phyloP scores from a whole-genome alignment of 2,797 vertebrate species.

The Semaprochilodus insignis region DNA sequence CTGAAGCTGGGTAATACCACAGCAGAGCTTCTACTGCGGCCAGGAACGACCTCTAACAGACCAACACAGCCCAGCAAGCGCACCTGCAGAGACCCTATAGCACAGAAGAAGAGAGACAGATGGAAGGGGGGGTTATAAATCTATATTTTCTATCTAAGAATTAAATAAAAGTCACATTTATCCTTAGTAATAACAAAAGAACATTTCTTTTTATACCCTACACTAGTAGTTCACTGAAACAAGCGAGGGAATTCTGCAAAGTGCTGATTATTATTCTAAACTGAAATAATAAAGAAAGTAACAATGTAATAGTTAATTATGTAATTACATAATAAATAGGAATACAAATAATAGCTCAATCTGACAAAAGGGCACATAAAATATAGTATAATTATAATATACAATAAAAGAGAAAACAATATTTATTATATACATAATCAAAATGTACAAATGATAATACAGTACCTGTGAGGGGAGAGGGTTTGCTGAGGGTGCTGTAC shows the following conservation, averaged over 20 bases:
- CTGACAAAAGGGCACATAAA: background rate
- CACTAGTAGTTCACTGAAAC: no score
- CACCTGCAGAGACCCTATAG: conserved; percentile 77
- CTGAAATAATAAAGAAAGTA: no score
- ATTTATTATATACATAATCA: background rate
- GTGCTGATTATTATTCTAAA: no score
- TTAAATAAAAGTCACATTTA: no score
- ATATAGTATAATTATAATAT: no score
- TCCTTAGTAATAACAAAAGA: no score
- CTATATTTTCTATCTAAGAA: no score
- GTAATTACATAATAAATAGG: no score
- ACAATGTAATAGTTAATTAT: no score
- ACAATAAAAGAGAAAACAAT: no score
- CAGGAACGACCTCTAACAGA: conserved; percentile 87
- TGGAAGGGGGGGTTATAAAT: background rate
- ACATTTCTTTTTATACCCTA: no score
- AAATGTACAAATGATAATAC: background rate
- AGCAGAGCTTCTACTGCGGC: conserved; percentile 78
- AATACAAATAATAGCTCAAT: background rate
- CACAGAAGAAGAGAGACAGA: background rate
- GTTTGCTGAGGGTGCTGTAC: conserved; percentile 94
- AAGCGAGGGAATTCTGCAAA: no score
- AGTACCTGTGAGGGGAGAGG: conserved; percentile 93
- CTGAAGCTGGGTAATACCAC: conserved; percentile 81
- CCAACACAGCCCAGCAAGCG: conserved; percentile 86